Conservation (phyloP, 2,113 vertebrate species). For the cat (Felis catus) region F.catus_Fca126_mat1.0 CM031425.1:53443001-53443500, state of each 20-base stretch:
- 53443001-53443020: fast-evolving
- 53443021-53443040: too few species aligned
- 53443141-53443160: too few species aligned
- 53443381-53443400: neutral
- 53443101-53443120: fast-evolving
- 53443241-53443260: neutral
- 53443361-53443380: fast-evolving
- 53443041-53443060: neutral
- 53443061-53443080: fast-evolving
- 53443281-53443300: fast-evolving
- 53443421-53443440: neutral
- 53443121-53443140: fast-evolving
- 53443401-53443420: fast-evolving
- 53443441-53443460: fast-evolving
- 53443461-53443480: fast-evolving
- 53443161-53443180: neutral
- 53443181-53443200: fast-evolving
- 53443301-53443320: fast-evolving
- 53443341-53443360: too few species aligned
- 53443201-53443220: neutral
- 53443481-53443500: fast-evolving
- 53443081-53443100: fast-evolving
- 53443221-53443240: fast-evolving
- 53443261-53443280: fast-evolving
- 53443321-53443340: fast-evolving